Evolutionary conservation across 2,113 vertebrate species (phyloP).

Genomic region (Bufo bufo): DNA sequence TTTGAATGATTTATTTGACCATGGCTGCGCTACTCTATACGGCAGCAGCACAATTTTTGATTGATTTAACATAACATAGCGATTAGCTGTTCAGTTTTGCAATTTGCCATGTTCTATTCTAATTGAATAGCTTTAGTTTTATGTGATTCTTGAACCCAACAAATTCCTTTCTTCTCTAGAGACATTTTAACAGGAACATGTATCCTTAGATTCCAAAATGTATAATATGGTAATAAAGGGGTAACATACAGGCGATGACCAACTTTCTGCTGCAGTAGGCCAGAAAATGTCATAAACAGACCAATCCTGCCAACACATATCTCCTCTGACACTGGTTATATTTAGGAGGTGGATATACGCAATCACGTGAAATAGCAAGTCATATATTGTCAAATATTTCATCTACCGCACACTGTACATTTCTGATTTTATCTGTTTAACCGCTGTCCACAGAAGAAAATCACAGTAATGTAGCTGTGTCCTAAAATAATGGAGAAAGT

Average conservation of each 20-base stretch:
- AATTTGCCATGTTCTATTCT: too few species aligned
- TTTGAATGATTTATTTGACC: too few species aligned
- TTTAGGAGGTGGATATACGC: not conserved
- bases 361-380: not conserved
- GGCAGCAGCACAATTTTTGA: too few species aligned
- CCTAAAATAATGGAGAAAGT: not conserved
- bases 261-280: not conserved
- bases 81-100: too few species aligned
- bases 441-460: not conserved
- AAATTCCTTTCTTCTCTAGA: not conserved
- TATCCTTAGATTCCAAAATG: not conserved
- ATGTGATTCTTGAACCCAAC: not conserved
- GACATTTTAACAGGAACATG: not conserved
- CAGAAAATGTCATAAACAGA: constrained; percentile 20
- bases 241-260: not conserved
- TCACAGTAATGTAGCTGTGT: not conserved
- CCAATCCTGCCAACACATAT: not conserved
- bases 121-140: too few species aligned
- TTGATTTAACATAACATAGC: too few species aligned
- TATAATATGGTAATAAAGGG: not conserved
- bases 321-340: not conserved
- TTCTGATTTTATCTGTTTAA: not conserved
- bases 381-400: not conserved
- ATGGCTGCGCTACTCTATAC: not conserved
- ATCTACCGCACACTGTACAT: not conserved